phyloP scores from a whole-genome alignment of 1,140 invertebrate species.

The Scaptodrosophila lebanonensis region DNA sequence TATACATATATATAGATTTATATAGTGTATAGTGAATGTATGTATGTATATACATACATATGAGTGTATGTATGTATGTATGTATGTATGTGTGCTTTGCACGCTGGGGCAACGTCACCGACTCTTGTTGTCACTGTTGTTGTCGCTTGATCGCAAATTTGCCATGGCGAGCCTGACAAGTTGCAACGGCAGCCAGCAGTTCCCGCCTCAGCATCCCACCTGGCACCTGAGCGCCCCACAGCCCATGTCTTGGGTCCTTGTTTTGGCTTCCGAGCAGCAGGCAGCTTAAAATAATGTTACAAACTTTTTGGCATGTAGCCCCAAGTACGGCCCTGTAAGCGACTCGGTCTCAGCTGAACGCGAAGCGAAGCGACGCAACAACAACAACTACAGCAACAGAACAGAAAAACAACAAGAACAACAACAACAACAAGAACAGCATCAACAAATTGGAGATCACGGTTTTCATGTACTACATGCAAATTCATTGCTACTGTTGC shows the following conservation, averaged over 20 bases:
- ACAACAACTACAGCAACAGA: background rate
- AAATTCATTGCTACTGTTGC: constrained; percentile 77
- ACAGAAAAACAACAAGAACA: background rate
- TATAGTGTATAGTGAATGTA: constrained; percentile 17
- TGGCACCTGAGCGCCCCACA: too few species aligned
- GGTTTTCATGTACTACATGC: constrained; percentile 76
- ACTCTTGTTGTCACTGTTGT: constrained; percentile 73
- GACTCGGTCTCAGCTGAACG: constrained; percentile 42
- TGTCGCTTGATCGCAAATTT: constrained; percentile 74
- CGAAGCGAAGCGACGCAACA: constrained; percentile 22
- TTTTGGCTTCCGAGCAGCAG: too few species aligned
- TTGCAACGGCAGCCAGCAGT: constrained; percentile 42
- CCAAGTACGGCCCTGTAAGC: constrained; percentile 62
- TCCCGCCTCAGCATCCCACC: too few species aligned
- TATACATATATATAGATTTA: too few species aligned
- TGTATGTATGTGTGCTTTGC: constrained; percentile 15
- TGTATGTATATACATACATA: constrained; percentile 17
- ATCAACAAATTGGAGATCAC: constrained; percentile 76
- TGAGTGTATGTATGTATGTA: constrained; percentile 23
- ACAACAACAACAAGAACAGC: constrained; percentile 17
- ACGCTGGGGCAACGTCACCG: constrained; percentile 36
- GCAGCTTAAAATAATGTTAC: constrained; percentile 73
- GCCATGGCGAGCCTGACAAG: constrained; percentile 70
- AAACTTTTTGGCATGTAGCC: constrained; percentile 68
- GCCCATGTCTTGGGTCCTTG: too few species aligned